Evolutionary conservation across 2,797 vertebrate genomes (phyloP), one percentile per base, ranked within the genome.

Genomic region (Poeciliopsis gracilis): DNA sequence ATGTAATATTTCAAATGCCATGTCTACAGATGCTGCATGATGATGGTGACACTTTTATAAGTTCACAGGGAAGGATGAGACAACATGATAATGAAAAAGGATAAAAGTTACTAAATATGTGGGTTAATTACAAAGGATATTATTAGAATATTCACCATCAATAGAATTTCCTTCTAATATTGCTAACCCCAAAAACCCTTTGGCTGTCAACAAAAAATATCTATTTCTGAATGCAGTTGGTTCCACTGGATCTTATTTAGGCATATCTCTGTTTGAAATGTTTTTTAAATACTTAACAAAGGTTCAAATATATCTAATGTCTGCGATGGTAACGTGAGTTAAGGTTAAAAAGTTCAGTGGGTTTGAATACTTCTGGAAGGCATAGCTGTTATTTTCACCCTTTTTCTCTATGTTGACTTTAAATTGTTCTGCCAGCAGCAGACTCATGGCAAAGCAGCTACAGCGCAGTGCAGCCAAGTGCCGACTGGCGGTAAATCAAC

Each of bases 381-480:
- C 63, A 41, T n/a, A n/a, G 13, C 25, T 41, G 12, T 43, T 69
- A 18, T 33, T 72, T 59, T 33, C 43, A 49, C 25, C 8, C 1
- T 3, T 66, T 66, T 12, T 23, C 45, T 8, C 18, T 36, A 70
- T 25, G 51, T 76, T 75, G 73, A 77, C 78, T 41, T 66, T 36
- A 63, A 76, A 74, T 5, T 0, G 41, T 47, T 76, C 53, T 59
- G 73, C 46, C 33, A 76, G 76, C 81, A 63, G 78, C 73, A n/a
- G 66, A 8, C 79, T 79, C 66, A 59, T 25, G 75, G 82, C 81
- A 70, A 81, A 49, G 81, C 10, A 82, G 86, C 85, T 90, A 87
- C 91, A 83, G 85, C 11, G 77, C 83, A 79, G 87, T 87, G 88
- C 33, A 36, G 88, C 90, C 77, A 88, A 85, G 86, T 91, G 91